Percentiles rank a stretch among this genome's conserved stretches.
Conservation (phyloP, 2,797 vertebrate genomes). For the Denticeps clupeoides region DNA sequence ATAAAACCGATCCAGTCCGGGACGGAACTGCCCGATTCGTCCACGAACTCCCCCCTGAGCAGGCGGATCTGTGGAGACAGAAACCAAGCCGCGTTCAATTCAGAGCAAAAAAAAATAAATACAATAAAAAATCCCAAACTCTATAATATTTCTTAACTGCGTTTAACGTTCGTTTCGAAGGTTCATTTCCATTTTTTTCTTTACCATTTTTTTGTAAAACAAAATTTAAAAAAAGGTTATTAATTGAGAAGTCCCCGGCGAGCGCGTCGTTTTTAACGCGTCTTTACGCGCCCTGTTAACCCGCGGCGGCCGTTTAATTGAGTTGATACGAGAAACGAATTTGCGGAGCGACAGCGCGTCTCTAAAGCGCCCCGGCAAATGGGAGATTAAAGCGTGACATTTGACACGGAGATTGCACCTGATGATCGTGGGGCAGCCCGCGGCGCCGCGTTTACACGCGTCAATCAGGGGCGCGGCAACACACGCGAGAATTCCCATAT, state of each 20-base stretch:
- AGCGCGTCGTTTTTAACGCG: slow-evolving; percentile 43
- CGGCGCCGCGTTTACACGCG: slow-evolving; percentile 61
- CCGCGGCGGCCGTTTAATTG: slow-evolving; percentile 57
- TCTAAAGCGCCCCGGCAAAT: slow-evolving; percentile 84
- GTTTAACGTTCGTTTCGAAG: no score
- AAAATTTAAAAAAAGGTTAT: no score
- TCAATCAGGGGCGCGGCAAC: slow-evolving; percentile 61
- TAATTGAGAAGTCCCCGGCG: slow-evolving; percentile 30
- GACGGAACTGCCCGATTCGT: slow-evolving; percentile 77
- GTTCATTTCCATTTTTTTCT: background rate
- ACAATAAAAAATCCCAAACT: background rate
- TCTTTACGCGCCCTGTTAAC: slow-evolving; percentile 57
- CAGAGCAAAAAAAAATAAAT: slow-evolving; percentile 14
- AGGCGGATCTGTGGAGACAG: slow-evolving; percentile 70
- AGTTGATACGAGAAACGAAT: slow-evolving; percentile 88
- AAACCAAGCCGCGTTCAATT: no score
- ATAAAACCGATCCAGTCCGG: slow-evolving; percentile 92
- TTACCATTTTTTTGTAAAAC: no score
- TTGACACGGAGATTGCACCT: slow-evolving; percentile 70
- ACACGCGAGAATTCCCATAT: slow-evolving; percentile 39
- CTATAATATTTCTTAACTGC: background rate
- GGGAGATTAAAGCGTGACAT: slow-evolving; percentile 80
- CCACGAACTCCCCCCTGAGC: slow-evolving; percentile 82
- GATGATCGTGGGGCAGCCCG: slow-evolving; percentile 52
- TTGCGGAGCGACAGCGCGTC: slow-evolving; percentile 77